Base-by-base conservation (phyloP, 2,888 invertebrate genomes). In the Coleophora deauratella region DNA sequence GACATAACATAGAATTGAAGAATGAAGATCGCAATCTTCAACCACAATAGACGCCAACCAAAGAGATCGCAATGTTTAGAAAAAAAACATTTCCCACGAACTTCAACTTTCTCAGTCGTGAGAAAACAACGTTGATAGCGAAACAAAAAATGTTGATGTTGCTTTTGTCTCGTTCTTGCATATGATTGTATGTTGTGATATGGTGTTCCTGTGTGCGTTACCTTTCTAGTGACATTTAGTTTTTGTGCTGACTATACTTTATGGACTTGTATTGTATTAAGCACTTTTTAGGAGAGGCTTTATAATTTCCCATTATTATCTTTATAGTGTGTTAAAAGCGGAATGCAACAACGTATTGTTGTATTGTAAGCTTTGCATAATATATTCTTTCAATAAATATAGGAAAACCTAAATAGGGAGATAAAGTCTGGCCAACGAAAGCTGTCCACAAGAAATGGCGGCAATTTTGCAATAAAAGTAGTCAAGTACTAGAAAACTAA, bases 51-150 rank as follows among this genome's bases (percentile, higher is more conserved):
- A 21, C 21, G 21, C 21, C 3, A 31, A 10, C 21, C 3, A 31
- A 10, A 4, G 10, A 31, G 31, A 31, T 31, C 31, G 11, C 31
- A 31, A 7, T 31, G 10, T 4, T 31, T 31, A 35, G 10, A 14
- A 35, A 34, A 13, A 34, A 14, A 9, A 11, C 34, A 34, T 7
- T 67, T 72, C 73, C 60, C 72, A 72, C 68, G 66, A 58, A 50
- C 52, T 49, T 62, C 57, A 59, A 69, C 72, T 73, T 72, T 74
- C 69, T 56, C 59, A 53, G 51, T 57, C 72, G 71, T 73, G 72
- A 54, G 72, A 73, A 66, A 27, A 13, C 31, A n/a, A 31, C 11
- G 31, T 31, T 31, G 31, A n/a, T 31, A 11, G 2, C n/a, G 31
- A 10, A 31, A 31, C 4, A 21, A 21, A 21, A 21, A 3, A 21